Base-by-base conservation (phyloP, 2,797 vertebrate genomes). In the Enteromius radiatus region DNA sequence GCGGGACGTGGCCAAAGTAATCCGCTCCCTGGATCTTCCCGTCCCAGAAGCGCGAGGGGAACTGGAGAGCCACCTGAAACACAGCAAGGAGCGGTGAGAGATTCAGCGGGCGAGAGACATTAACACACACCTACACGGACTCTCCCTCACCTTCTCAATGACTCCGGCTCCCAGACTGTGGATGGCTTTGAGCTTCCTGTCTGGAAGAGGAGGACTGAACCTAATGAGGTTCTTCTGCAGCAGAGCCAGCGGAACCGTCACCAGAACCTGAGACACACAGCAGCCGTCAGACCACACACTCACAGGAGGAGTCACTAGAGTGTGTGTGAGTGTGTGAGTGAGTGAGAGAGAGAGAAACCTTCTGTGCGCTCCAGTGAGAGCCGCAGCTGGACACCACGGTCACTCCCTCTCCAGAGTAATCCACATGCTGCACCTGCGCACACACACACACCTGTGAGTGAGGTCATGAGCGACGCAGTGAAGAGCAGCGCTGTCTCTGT, bases 31-130 rank as follows among this genome's bases (percentile, higher is more conserved):
- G 96, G 90, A 99, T 96, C 92, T 98, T 99, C 83, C 88, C 92
- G 90, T 98, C 97, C 98, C 98, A 99, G 91, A 99, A 99, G 89
- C 96, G 94, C 28, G 95, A 96, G 0, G 98, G 97, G 92, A 99
- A 99, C 91, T 97, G 96, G 87, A 99, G 91, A 1, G 96, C 97
- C 19, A 99, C 93, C 98, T 99, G 91, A 9, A 90, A 83, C 85
- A 70, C 17, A 82, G 33, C 54, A 74, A 0, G 17, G 59, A 15
- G 69, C n/a, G 9, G 47, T 43, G 31, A 68, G 12, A 5, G 3
- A 15, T n/a, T 26, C 10, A 26, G 23, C n/a, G 56, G 56, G 56
- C 56, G 56, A 59, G 5, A 33, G 7, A 17, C 56, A 17, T 6
- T 11, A 21, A 45, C 19, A 7, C 17, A 45, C 21, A 12, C 28